These are phyloP conservation scores for Pachypanchax playfairii DNA, from an alignment of 2,113 vertebrate species.

Conservation along the genomic window DNA sequence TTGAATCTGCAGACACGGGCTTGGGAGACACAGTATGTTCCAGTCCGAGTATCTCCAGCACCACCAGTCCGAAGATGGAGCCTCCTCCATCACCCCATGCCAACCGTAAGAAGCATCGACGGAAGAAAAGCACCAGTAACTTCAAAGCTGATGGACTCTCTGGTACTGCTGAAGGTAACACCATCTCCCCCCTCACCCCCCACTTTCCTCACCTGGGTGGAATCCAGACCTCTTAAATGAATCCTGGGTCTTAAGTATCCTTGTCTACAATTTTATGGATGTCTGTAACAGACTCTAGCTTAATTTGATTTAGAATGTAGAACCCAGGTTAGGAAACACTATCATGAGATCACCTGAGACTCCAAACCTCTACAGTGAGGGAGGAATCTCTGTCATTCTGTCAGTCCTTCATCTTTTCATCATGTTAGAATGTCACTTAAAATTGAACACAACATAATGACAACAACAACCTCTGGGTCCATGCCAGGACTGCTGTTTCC, in stretches of 20 bases:
- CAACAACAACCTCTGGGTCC: no score
- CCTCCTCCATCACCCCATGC: conserved; percentile 96
- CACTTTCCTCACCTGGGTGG: conserved; percentile 38
- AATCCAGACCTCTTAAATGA: neutral
- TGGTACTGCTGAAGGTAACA: conserved; percentile 93
- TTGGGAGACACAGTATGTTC: conserved; percentile 94
- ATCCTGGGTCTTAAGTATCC: neutral
- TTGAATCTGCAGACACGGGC: conserved; percentile 83
- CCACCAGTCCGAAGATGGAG: conserved; percentile 95
- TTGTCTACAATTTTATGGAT: neutral
- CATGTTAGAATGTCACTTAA: conserved; percentile 43
- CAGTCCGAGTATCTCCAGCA: conserved; percentile 94
- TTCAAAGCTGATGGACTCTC: conserved; percentile 94
- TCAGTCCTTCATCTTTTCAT: conserved; percentile 58
- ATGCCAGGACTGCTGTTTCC: no score
- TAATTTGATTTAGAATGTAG: neutral
- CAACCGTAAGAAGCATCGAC: conserved; percentile 96
- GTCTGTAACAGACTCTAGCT: no score
- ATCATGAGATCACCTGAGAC: conserved; percentile 53
- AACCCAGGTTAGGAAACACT: conserved; percentile 62
- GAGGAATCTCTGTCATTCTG: no score
- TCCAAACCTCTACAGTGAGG: conserved; percentile 30
- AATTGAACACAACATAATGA: no score
- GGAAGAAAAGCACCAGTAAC: conserved; percentile 99
- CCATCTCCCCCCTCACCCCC: conserved; percentile 48